These are phyloP conservation scores for Cydia fagiglandana DNA, from an alignment of 1,140 invertebrate species.

Conservation along the genomic window DNA sequence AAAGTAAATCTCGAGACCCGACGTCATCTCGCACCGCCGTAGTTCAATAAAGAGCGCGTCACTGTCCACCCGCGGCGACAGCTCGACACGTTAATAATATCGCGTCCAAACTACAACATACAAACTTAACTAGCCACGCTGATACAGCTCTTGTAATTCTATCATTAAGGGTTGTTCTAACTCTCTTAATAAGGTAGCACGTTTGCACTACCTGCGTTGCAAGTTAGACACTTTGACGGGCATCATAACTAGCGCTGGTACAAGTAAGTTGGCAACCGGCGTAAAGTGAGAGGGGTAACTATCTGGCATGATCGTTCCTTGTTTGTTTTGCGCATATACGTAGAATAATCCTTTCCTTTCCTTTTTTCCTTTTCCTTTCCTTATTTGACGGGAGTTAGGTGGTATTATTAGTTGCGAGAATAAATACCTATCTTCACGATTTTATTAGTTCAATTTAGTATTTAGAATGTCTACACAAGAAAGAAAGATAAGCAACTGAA, in stretches of 20 bases:
- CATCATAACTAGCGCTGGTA: slow-evolving; percentile 37
- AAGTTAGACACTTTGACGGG: slow-evolving; percentile 72
- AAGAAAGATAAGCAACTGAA: no score
- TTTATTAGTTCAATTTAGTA: no score
- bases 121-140: not conserved
- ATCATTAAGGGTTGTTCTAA: slow-evolving; percentile 31
- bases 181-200: slow-evolving; percentile 36
- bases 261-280: slow-evolving; percentile 46
- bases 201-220: slow-evolving; percentile 53
- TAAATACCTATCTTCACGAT: not conserved
- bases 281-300: slow-evolving; percentile 45
- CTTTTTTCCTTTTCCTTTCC: no score
- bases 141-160: slow-evolving; percentile 37
- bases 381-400: not conserved
- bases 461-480: no score
- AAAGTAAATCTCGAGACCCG: not conserved
- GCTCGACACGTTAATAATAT: slow-evolving; percentile 58
- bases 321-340: not conserved
- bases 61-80: slow-evolving; percentile 49
- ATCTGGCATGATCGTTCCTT: slow-evolving; percentile 37
- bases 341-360: not conserved
- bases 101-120: slow-evolving; percentile 32
- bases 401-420: not conserved
- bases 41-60: slow-evolving; percentile 57
- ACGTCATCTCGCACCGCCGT: slow-evolving; percentile 23